Evolutionary conservation across 2,888 invertebrate species (phyloP).

Genomic region (Stictocephala bisonia): DNA sequence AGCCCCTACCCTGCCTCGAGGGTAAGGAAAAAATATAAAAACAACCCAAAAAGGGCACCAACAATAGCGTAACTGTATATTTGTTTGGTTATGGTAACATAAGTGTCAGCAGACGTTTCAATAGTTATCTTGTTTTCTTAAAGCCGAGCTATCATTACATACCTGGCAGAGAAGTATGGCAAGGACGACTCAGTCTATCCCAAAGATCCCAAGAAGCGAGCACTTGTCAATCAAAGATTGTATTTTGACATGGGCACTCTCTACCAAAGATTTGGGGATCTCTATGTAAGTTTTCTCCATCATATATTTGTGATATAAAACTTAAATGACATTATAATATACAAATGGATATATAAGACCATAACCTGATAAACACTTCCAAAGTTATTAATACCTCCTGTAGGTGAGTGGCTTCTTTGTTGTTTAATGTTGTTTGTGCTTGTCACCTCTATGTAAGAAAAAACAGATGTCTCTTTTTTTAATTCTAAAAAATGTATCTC

Average conservation of each 20-base stretch:
- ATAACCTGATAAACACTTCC: not conserved
- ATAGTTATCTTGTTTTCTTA: too few relatives aligned
- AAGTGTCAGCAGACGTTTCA: too few relatives aligned
- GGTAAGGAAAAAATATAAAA: too few relatives aligned
- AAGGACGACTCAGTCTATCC: constrained; percentile 82
- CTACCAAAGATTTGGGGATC: constrained; percentile 76
- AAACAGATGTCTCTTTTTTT: too few relatives aligned
- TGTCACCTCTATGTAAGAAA: too few relatives aligned
- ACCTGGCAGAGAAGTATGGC: constrained; percentile 83
- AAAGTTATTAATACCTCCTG: not conserved
- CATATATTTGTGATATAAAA: not conserved
- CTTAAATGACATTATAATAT: not conserved
- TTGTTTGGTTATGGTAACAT: too few relatives aligned
- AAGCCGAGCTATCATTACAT: constrained; percentile 83
- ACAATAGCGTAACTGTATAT: too few relatives aligned
- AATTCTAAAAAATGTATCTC: too few relatives aligned
- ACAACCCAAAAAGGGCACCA: too few relatives aligned
- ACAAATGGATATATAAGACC: too few relatives aligned
- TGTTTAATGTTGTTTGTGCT: not conserved
- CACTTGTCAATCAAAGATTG: constrained; percentile 80
- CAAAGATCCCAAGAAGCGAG: constrained; percentile 80
- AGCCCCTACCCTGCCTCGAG: too few relatives aligned
- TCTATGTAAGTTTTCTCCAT: constrained; percentile 74
- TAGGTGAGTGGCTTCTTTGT: not conserved
- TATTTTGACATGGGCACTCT: constrained; percentile 85